Percentiles rank a stretch among this genome's conserved stretches.
These are phyloP conservation scores for Helostoma temminkii DNA, from an alignment of 2,797 vertebrate genomes.

Conservation along the genomic window DNA sequence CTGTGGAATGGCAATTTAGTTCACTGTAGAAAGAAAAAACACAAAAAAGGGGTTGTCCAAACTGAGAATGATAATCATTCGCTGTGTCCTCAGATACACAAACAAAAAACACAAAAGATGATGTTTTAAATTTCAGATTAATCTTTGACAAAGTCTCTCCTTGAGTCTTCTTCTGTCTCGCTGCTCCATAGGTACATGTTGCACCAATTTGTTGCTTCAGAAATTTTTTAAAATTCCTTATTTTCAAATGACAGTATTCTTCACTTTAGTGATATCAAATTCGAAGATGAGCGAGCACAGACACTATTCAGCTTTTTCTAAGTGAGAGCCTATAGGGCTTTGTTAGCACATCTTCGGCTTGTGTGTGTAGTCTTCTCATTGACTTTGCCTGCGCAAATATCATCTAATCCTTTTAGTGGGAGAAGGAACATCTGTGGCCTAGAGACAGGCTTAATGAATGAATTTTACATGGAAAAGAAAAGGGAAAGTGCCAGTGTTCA, in stretches of 20 bases:
- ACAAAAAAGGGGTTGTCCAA: constrained; percentile 1
- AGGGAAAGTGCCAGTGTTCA: not conserved
- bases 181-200: not conserved
- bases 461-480: not conserved
- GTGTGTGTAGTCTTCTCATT: constrained; percentile 20
- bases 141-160: not conserved
- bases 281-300: constrained; percentile 25
- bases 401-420: constrained; percentile 22
- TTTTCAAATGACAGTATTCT: not conserved
- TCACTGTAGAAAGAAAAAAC: constrained; percentile 26
- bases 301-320: constrained; percentile 6
- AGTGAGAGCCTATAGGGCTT: constrained; percentile 18
- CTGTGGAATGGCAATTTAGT: constrained; percentile 23
- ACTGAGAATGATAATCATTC: not conserved
- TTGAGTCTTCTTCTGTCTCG: not conserved
- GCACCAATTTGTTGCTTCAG: not conserved
- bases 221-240: not conserved
- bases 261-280: constrained; percentile 6
- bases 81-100: not conserved
- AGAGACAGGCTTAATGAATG: constrained; percentile 13
- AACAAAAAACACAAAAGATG: not conserved
- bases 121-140: constrained; percentile 11
- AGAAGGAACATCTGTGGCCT: constrained; percentile 3
- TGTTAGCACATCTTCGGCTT: constrained; percentile 1
- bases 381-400: constrained; percentile 40